Evolutionary conservation across 1,140 invertebrate genomes (phyloP), one percentile per base, ranked within the genome.

Genomic region (Drosophila subpulchrella): DNA sequence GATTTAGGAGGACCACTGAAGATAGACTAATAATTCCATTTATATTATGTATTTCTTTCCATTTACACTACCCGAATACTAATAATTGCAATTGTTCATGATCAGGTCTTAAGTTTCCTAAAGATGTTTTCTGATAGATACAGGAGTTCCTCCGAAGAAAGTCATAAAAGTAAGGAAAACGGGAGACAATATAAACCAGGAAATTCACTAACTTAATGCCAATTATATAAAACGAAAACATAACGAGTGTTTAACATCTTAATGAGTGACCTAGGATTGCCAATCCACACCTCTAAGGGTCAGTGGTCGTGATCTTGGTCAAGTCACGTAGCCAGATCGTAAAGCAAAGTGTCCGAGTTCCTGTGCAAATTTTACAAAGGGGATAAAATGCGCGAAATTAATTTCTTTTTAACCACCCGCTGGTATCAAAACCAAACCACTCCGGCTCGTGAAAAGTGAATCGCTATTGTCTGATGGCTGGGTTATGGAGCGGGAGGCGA

Each of bases 381-480:
- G 47, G 36, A 66, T 75, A 34, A 58, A 71, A 71, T 17, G 27
- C 71, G 60, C 55, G 30, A 75, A 76, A 75, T 66, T 75, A 57
- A 73, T 73, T 73, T 73, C 70, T 36, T 73, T 73, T 73, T 73
- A 74, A 73, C 56, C 68, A 59, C 54, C 61, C 53, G 61, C 66
- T 30, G 59, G 54, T 39, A 32, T 57, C 60, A 32, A 42, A 47
- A 17, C 13, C 46, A 27, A 12, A 46, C 17, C 42, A 13, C 44
- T 46, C 56, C 54, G 20, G 27, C 47, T 30, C 70, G 57, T 48
- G 39, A 73, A 74, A 39, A 50, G 68, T 72, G 67, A 72, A 72
- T 73, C 39, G 67, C 48, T 46, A 73, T 73, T 60, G 68, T 73
- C 15, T 15, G 39, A 7, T 20, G 38, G 36, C 44, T 38, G 51